Base-by-base conservation (phyloP, 2,888 invertebrate species). In the Carabus problematicus region DNA sequence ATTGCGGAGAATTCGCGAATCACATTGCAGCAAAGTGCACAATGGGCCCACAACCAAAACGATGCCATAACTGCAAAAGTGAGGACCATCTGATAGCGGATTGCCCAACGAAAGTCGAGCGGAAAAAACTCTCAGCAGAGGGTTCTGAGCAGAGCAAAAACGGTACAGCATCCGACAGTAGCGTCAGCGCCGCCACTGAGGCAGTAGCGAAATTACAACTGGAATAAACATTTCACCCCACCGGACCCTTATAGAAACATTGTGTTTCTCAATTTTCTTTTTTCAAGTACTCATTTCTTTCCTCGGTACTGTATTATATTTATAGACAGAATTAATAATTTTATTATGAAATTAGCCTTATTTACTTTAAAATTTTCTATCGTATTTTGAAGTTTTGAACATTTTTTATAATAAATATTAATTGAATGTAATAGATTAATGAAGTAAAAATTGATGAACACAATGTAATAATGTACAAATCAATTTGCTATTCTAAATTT, bases 1-100 rank as follows among this genome's bases (percentile, higher is more conserved):
- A 96, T 81, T 96, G 95, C 78, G 95, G 95, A 3, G 93, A 94
- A 81, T 94, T 95, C 79, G 92, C 94, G 59, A 95, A 95, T 82
- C 96, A 96, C 83, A 91, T 95, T 78, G 95, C 96, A 41, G 91
- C 94, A 42, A 94, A 94, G 80, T 96, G 96, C 82, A 88, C 89
- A 72, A 85, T 92, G 79, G 94, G 93, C 11, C 95, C 95, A 62
- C 91, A 94, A 83, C 95, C 95, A 76, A 95, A 95, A 84, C 87
- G 93, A 77, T 96, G 96, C 82, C 95, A 96, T 83, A 88, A 90
- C 79, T 96, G 95, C 82, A 94, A 94, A 80, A 89, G 92, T 75
- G 91, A 91, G 75, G 93, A 92, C 76, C 96, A 96, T 82, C 86
- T 96, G 70, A 92, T 95, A 71, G 95, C 94, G 39, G 94, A 95